Evolutionary conservation across 2,888 invertebrate species (phyloP).

Genomic region (Oscheius sp.): DNA sequence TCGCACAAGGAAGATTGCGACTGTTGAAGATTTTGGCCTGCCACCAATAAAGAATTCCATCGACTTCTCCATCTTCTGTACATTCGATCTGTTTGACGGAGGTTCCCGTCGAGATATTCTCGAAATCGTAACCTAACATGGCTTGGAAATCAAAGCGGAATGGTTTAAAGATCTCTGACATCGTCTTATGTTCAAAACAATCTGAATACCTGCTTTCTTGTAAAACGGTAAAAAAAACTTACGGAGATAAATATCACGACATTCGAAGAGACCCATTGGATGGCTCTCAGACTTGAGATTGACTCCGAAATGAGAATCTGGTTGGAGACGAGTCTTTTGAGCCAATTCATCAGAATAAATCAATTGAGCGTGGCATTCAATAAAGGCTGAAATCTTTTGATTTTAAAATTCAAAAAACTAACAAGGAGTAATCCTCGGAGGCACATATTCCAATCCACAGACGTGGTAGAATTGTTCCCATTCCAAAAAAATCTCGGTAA

Average conservation of each 20-base stretch:
- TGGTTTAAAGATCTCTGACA: conserved; percentile 5
- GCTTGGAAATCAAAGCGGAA: neutral
- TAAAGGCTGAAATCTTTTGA: neutral
- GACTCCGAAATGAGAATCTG: conserved; percentile 31
- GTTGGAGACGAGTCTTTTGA: conserved; percentile 27
- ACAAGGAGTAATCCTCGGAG: conserved; percentile 14
- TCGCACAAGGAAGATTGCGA: neutral
- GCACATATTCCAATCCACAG: neutral
- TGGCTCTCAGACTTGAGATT: conserved; percentile 32
- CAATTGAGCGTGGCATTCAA: conserved; percentile 12
- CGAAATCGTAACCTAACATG: neutral
- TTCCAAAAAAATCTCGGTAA: neutral
- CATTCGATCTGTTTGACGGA: neutral
- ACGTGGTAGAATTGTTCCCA: neutral
- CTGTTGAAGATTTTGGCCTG: neutral
- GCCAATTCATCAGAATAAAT: conserved; percentile 6
- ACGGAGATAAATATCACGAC: conserved; percentile 37
- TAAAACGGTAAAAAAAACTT: conserved; percentile 4
- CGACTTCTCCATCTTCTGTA: conserved; percentile 16
- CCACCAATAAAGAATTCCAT: conserved; percentile 33
- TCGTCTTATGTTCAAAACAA: neutral
- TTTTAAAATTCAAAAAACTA: neutral
- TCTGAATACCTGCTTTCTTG: neutral
- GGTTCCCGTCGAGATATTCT: too few relatives aligned
- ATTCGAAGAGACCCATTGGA: conserved; percentile 38